phyloP scores from a whole-genome alignment of 2,797 vertebrate genomes.

The Myoxocephalus aenaeus region DNA sequence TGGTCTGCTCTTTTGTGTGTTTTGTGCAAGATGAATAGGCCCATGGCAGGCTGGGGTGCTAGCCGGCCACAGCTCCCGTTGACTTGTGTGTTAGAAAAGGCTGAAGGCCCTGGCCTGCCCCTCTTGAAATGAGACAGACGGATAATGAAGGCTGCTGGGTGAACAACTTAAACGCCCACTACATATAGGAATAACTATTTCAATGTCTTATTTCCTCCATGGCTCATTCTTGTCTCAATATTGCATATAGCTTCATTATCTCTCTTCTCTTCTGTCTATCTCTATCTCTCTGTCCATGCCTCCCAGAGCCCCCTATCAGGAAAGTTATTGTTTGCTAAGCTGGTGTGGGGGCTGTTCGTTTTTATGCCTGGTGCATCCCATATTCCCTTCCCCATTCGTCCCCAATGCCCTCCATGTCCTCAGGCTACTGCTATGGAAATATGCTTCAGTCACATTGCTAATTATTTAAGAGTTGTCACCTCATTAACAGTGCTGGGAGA shows the following conservation, averaged over 20 bases:
- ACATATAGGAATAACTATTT: constrained; percentile 68
- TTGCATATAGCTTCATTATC: constrained; percentile 52
- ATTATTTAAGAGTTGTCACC: constrained; percentile 87
- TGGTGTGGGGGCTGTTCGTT: constrained; percentile 68
- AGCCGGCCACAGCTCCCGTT: constrained; percentile 67
- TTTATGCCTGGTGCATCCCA: constrained; percentile 63
- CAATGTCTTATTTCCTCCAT: constrained; percentile 62
- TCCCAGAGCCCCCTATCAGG: constrained; percentile 63
- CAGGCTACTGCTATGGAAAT: constrained; percentile 81
- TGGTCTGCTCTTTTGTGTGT: constrained; percentile 85
- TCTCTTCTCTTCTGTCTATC: constrained; percentile 32
- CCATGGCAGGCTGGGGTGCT: constrained; percentile 73
- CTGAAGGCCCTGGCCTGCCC: constrained; percentile 70
- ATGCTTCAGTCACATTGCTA: constrained; percentile 83
- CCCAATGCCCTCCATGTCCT: constrained; percentile 76
- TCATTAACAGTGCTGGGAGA: constrained; percentile 84
- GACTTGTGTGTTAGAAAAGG: constrained; percentile 73
- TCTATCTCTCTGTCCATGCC: constrained; percentile 54
- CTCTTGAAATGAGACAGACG: constrained; percentile 69
- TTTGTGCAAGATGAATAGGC: constrained; percentile 82
- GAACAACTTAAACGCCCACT: constrained; percentile 74
- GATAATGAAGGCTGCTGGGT: constrained; percentile 69
- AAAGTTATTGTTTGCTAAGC: constrained; percentile 76
- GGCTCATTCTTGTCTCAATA: constrained; percentile 52
- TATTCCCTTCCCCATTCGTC: constrained; percentile 69